Conservation (phyloP, 1,140 invertebrate genomes). For the Drosophila obscura region DNA sequence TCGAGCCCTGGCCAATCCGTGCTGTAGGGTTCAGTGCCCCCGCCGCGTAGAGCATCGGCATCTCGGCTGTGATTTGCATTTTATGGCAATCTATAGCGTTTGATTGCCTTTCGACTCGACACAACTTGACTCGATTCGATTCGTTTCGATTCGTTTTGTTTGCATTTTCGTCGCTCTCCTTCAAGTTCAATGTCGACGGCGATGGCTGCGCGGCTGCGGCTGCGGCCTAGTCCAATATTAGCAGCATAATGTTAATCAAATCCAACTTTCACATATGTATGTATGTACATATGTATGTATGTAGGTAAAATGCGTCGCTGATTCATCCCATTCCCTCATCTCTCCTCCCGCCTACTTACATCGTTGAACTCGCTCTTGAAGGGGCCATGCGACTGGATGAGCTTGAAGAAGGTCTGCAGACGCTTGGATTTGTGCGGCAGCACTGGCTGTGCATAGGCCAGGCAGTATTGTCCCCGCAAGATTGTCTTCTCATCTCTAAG, state of each 20-base stretch:
- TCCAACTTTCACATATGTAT: slow-evolving; percentile 26
- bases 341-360: slow-evolving; percentile 84
- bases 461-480: slow-evolving; percentile 86
- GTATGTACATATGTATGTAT: background rate
- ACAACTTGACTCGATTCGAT: too few relatives aligned
- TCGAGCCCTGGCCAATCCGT: too few relatives aligned
- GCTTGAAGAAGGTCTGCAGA: slow-evolving; percentile 85
- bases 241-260: slow-evolving; percentile 39
- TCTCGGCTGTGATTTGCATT: slow-evolving; percentile 60
- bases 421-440: slow-evolving; percentile 84
- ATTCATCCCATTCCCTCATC: background rate
- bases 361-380: slow-evolving; percentile 87
- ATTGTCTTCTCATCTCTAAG: slow-evolving; percentile 3
- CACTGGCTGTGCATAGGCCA: slow-evolving; percentile 86
- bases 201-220: background rate
- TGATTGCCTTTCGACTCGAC: slow-evolving; percentile 9
- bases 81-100: slow-evolving; percentile 51
- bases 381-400: slow-evolving; percentile 87
- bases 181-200: slow-evolving; percentile 71
- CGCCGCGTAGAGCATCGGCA: slow-evolving; percentile 25
- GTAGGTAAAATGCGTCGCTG: background rate
- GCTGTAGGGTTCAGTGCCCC: slow-evolving; percentile 50
- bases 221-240: slow-evolving; percentile 11
- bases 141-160: slow-evolving; percentile 10
- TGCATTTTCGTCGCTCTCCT: slow-evolving; percentile 39